These are phyloP conservation scores for Probaryconus sp. DNA, from an alignment of 1,140 invertebrate genomes.

Conservation along the genomic window DNA sequence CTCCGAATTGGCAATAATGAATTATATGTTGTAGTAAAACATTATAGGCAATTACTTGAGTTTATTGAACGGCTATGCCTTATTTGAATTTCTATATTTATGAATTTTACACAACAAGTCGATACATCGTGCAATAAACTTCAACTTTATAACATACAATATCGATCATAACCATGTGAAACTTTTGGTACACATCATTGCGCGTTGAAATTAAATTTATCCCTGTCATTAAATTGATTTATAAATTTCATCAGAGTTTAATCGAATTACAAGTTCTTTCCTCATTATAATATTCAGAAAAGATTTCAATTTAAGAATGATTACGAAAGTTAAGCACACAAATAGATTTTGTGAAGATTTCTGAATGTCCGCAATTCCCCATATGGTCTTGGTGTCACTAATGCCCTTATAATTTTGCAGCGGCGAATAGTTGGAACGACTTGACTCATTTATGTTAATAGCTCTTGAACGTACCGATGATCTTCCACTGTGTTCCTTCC, in stretches of 20 bases:
- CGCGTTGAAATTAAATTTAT: too few relatives aligned
- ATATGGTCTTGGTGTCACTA: too few relatives aligned
- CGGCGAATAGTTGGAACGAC: constrained; percentile 35
- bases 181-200: constrained; percentile 17
- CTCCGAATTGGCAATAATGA: constrained; percentile 26
- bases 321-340: too few relatives aligned
- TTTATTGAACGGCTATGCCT: constrained; percentile 22
- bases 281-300: too few relatives aligned
- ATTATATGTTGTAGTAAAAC: constrained; percentile 16
- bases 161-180: constrained; percentile 24
- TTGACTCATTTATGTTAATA: constrained; percentile 38
- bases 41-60: constrained; percentile 15
- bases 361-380: too few relatives aligned
- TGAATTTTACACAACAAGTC: constrained; percentile 19
- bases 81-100: constrained; percentile 34
- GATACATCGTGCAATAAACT: constrained; percentile 20
- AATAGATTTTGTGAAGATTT: too few relatives aligned
- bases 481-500: constrained; percentile 27
- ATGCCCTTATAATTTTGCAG: constrained; percentile 4
- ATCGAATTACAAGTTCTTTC: too few relatives aligned
- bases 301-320: too few relatives aligned
- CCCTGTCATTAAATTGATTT: too few relatives aligned
- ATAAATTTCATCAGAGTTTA: too few relatives aligned
- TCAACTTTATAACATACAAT: constrained; percentile 23
- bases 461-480: constrained; percentile 16